Conservation (phyloP, 2,888 invertebrate genomes). For the Patella caerulea region DNA sequence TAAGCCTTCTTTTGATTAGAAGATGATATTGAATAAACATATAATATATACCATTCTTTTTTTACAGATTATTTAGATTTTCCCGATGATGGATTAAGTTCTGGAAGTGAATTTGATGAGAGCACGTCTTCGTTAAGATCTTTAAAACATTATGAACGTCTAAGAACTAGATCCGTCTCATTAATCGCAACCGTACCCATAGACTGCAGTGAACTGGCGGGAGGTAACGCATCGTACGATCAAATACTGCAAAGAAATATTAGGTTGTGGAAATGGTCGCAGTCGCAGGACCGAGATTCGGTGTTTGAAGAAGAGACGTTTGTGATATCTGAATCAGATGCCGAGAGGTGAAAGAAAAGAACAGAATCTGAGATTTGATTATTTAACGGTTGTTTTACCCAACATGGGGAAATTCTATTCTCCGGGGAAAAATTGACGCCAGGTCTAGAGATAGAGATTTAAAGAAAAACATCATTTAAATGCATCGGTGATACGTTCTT, state of each 20-base stretch:
- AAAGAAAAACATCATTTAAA: too few relatives aligned
- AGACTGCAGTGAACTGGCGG: neutral
- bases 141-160: neutral
- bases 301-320: conserved; percentile 3
- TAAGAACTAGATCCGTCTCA: neutral
- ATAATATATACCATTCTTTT: too few relatives aligned
- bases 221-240: neutral
- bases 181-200: neutral
- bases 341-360: neutral
- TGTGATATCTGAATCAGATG: neutral
- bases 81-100: conserved; percentile 8
- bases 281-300: neutral
- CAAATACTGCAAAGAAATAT: neutral
- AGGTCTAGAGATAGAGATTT: too few relatives aligned
- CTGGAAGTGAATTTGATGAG: neutral
- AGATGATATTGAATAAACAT: too few relatives aligned
- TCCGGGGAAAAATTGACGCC: too few relatives aligned
- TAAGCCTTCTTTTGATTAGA: too few relatives aligned
- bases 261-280: neutral
- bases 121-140: neutral
- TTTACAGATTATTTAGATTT: conserved; percentile 4
- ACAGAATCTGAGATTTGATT: too few relatives aligned
- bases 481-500: too few relatives aligned
- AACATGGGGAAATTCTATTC: too few relatives aligned
- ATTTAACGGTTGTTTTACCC: too few relatives aligned